A percentile compares a stretch with the other conserved stretches of the same genome.
These are phyloP conservation scores for Pelecanus crispus DNA, from an alignment of 2,113 vertebrate species.

Conservation along the genomic window DNA sequence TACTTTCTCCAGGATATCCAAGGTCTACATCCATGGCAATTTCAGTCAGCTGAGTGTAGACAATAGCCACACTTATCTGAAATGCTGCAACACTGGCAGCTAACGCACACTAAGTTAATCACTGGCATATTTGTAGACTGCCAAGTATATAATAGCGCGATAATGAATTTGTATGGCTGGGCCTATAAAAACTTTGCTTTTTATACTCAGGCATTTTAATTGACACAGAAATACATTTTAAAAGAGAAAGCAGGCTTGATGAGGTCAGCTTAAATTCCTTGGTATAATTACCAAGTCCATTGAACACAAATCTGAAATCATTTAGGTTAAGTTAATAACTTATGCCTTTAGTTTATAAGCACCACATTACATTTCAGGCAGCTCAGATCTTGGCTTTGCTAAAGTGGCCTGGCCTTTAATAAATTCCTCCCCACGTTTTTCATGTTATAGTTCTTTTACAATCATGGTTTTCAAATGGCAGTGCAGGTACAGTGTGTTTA, in stretches of 20 bases:
- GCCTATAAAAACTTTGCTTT: constrained; percentile 67
- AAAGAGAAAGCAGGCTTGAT: constrained; percentile 65
- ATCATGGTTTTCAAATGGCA: constrained; percentile 48
- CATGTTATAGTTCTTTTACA: constrained; percentile 59
- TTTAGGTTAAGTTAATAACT: constrained; percentile 68
- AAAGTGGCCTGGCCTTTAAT: constrained; percentile 58
- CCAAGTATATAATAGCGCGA: constrained; percentile 51
- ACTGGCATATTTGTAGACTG: constrained; percentile 53
- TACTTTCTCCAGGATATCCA: constrained; percentile 13
- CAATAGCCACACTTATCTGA: constrained; percentile 51
- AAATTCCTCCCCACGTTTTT: constrained; percentile 61
- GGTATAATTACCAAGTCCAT: constrained; percentile 59
- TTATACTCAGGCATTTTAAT: constrained; percentile 64
- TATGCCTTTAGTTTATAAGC: constrained; percentile 64
- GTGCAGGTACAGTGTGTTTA: constrained; percentile 47
- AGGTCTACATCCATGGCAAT: constrained; percentile 1
- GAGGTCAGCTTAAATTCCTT: constrained; percentile 66
- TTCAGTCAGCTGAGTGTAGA: constrained; percentile 35
- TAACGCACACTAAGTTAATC: constrained; percentile 43
- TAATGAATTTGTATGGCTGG: constrained; percentile 64
- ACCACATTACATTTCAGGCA: constrained; percentile 50
- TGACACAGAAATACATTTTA: constrained; percentile 67
- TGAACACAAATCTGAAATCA: constrained; percentile 69
- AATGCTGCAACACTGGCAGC: constrained; percentile 38
- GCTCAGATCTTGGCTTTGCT: constrained; percentile 58